Conservation (phyloP, 1,140 invertebrate species). For the Anadara kagoshimensis region DNA sequence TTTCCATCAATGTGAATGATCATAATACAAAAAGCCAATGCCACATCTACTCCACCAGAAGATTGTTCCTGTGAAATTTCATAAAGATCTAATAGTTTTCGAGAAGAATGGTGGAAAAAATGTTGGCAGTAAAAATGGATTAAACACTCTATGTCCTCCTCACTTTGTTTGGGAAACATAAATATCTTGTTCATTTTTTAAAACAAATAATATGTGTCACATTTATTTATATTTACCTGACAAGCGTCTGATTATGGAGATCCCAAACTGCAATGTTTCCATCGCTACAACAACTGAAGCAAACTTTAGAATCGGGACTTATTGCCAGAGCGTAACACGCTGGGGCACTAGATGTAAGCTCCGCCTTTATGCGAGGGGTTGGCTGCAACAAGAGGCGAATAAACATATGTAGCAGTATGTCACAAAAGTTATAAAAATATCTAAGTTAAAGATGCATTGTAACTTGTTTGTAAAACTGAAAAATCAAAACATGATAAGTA, state of each 20-base stretch:
- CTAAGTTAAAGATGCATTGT: neutral
- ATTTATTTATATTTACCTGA: constrained; percentile 73
- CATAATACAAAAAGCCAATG: too few relatives aligned
- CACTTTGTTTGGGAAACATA: too few relatives aligned
- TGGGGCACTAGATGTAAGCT: constrained; percentile 95
- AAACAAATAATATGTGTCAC: neutral
- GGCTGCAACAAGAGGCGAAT: constrained; percentile 60
- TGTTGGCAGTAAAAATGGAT: too few relatives aligned
- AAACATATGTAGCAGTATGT: neutral
- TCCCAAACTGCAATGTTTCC: constrained; percentile 98
- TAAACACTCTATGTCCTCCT: too few relatives aligned
- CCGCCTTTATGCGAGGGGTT: constrained; percentile 88
- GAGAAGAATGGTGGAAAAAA: too few relatives aligned
- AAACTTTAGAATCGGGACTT: constrained; percentile 96
- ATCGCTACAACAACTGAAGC: constrained; percentile 97
- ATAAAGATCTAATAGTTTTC: too few relatives aligned
- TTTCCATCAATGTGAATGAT: too few relatives aligned
- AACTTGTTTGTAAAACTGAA: too few relatives aligned
- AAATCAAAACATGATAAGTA: too few relatives aligned
- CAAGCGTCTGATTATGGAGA: constrained; percentile 92
- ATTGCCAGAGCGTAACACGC: constrained; percentile 98
- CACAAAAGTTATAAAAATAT: neutral
- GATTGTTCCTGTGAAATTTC: too few relatives aligned
- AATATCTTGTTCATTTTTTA: too few relatives aligned
- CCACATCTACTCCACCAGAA: too few relatives aligned